Evolutionary conservation across 2,888 invertebrate genomes (phyloP).

Genomic region (Arctia plantaginis): DNA sequence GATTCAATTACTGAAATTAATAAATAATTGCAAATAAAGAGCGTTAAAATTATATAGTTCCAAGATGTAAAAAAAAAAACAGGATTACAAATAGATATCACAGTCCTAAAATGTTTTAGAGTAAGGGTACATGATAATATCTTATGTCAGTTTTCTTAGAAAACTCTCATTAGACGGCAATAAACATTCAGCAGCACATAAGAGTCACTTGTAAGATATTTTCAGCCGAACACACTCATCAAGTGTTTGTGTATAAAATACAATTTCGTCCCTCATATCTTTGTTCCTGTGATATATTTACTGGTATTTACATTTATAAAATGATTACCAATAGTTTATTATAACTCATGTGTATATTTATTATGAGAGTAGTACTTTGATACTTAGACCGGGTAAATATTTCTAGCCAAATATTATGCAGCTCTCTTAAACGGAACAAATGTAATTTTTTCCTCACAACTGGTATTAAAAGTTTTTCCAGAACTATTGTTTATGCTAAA

Average conservation of each 20-base stretch:
- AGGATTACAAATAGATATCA: not conserved
- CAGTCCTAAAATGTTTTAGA: not conserved
- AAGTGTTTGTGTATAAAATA: not conserved
- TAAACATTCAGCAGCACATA: slow-evolving; percentile 4
- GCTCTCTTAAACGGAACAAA: not conserved
- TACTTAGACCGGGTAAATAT: not conserved
- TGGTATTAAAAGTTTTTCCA: not conserved
- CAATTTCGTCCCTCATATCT: not conserved
- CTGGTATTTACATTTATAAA: too few relatives aligned
- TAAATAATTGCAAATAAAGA: not conserved
- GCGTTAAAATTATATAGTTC: not conserved
- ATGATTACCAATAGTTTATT: too few relatives aligned
- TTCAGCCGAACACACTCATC: slow-evolving; percentile 3
- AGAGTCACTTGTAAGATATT: slow-evolving; percentile 6
- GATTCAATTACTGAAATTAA: not conserved
- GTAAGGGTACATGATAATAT: slow-evolving; percentile 9
- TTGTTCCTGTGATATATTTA: not conserved
- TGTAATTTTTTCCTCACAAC: not conserved
- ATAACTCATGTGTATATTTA: too few relatives aligned
- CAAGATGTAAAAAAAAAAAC: slow-evolving; percentile 1
- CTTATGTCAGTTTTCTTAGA: slow-evolving; percentile 8
- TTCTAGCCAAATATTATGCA: not conserved
- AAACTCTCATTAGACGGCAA: slow-evolving; percentile 10
- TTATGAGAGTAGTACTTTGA: too few relatives aligned
- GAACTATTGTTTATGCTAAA: not conserved